phyloP scores from a whole-genome alignment of 2,888 invertebrate genomes.

The Bibio marci region DNA sequence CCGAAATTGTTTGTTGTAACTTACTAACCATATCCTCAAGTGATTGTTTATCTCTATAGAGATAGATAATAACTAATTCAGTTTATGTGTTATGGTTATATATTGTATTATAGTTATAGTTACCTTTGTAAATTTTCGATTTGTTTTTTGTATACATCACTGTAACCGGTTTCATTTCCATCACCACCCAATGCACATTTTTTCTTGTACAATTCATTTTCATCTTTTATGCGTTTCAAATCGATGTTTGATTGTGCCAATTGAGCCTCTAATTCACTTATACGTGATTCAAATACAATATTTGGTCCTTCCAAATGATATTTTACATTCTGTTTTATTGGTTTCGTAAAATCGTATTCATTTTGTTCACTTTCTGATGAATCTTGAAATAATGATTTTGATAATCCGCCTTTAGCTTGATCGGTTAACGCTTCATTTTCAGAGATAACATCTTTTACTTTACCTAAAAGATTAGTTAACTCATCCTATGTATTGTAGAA shows the following conservation, averaged over 20 bases:
- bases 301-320: constrained; percentile 50
- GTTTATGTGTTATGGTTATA: too few species aligned
- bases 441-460: constrained; percentile 71
- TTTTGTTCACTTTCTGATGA: constrained; percentile 36
- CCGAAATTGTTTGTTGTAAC: constrained; percentile 44
- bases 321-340: not conserved
- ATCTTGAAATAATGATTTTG: constrained; percentile 39
- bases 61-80: too few species aligned
- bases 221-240: constrained; percentile 51
- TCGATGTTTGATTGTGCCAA: constrained; percentile 62
- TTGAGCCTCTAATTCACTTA: constrained; percentile 71
- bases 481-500: constrained; percentile 48
- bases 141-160: constrained; percentile 46
- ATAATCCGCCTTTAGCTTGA: constrained; percentile 52
- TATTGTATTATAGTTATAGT: too few species aligned
- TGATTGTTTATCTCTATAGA: constrained; percentile 42
- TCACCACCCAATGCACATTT: constrained; percentile 22
- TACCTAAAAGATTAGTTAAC: constrained; percentile 54
- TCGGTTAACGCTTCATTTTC: constrained; percentile 71
- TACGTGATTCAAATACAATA: constrained; percentile 69
- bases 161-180: constrained; percentile 32
- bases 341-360: not conserved
- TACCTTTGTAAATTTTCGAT: constrained; percentile 46
- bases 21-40: constrained; percentile 52
- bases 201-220: constrained; percentile 35